Base-by-base conservation (phyloP, 2,888 invertebrate genomes). In the Amblyteles armatorius region DNA sequence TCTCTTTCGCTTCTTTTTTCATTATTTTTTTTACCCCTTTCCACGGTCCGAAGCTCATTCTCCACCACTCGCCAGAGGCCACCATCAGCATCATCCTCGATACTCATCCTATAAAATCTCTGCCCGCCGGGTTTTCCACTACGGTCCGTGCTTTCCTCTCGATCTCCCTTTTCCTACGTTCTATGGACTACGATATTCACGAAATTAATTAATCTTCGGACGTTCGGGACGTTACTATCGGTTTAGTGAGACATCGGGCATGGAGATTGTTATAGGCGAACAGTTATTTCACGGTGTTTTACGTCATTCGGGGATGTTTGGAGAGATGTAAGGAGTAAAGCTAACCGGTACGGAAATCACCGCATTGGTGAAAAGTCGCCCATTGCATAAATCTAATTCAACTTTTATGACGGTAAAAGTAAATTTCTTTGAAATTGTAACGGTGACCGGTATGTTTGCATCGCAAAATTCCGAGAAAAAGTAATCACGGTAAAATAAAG, bases 151-250 rank as follows among this genome's bases (percentile, higher is more conserved):
- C 11, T 16, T 36, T 50, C 22, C 44, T 16, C n/a, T 55, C 16
- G 33, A 13, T 40, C 55, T 26, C 78, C 9, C 16, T 65, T 33
- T 67, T 7, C 9, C 57, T 36, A 29, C 16, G 5, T 40, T 48
- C 7, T 26, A 13, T n/a, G n/a, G 40, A 11, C 67, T 50, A 36
- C 79, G 67, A 80, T 83, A 87, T 85, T 87, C 83, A 77, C 69
- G 55, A 79, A 85, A 87, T 87, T 87, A 87, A 87, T 87, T 87
- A 87, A 85, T 85, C 76, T 79, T 57, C 44, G 63, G 74, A 72
- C 52, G 72, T 72, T 72, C 57, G 26, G 50, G 74, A 79, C 72
- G 72, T 65, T 72, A 71, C 65, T 71, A 79, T 79, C 60, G 79
- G 52, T 63, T 63, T 36, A 52, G 19, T 4, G 36, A 65, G 26